A percentile compares a stretch with the other conserved stretches of the same genome.
phyloP scores from a whole-genome alignment of 2,888 invertebrate genomes.

The Synanthedon myopaeformis region DNA sequence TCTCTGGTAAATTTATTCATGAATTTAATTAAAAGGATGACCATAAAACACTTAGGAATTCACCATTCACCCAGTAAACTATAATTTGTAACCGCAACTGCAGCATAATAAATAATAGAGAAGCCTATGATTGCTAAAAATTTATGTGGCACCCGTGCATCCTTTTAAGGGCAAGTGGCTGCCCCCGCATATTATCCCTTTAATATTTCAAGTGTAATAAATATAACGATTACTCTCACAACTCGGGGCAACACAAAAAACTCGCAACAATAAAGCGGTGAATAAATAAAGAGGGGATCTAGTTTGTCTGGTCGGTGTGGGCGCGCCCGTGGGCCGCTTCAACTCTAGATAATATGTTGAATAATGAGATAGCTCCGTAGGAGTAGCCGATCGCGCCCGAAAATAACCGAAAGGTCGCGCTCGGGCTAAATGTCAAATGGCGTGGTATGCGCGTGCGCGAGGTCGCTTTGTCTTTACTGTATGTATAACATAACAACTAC shows the following conservation, averaged over 20 bases:
- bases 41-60: no score
- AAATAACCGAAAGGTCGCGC: conserved; percentile 53
- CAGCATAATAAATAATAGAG: background rate
- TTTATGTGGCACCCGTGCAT: background rate
- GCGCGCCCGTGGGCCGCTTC: conserved; percentile 36
- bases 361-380: conserved; percentile 23
- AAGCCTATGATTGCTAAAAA: background rate
- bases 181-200: background rate
- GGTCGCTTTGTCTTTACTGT: conserved; percentile 31
- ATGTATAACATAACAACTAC: no score
- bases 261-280: conserved; percentile 25
- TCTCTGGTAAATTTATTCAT: no score
- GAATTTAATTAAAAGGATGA: no score
- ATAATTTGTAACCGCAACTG: background rate
- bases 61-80: no score
- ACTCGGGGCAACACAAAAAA: background rate
- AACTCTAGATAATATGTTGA: conserved; percentile 3
- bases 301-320: conserved; percentile 44
- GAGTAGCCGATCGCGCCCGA: conserved; percentile 46
- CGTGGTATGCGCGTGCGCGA: conserved; percentile 25
- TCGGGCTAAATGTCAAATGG: conserved; percentile 58
- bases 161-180: background rate
- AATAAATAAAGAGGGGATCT: conserved; percentile 45
- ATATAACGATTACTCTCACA: conserved; percentile 20
- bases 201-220: conserved; percentile 9